Conservation (phyloP, 2,888 invertebrate genomes). For the Pasiphila rectangulata region DNA sequence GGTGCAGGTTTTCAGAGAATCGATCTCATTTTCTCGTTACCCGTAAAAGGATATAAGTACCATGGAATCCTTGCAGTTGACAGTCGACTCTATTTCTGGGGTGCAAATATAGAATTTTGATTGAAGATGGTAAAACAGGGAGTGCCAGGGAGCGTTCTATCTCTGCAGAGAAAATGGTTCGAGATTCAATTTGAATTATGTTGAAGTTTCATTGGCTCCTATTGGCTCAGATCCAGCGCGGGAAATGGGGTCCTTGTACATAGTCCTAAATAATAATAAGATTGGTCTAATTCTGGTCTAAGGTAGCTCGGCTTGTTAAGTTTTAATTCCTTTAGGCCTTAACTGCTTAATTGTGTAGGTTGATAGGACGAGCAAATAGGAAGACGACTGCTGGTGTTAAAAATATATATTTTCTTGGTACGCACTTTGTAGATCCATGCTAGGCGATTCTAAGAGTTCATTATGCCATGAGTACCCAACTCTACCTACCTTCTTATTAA, state of each 20-base stretch:
- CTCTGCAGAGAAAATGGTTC: slow-evolving; percentile 60
- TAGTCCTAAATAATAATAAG: slow-evolving; percentile 13
- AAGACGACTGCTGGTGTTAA: too few species aligned
- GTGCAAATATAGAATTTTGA: slow-evolving; percentile 28
- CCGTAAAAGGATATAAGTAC: slow-evolving; percentile 44
- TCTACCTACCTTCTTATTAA: too few species aligned
- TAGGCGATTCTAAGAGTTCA: too few species aligned
- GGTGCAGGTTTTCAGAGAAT: slow-evolving; percentile 63
- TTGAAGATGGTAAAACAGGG: slow-evolving; percentile 45
- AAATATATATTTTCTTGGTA: too few species aligned
- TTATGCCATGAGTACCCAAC: too few species aligned
- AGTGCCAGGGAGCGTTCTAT: slow-evolving; percentile 63
- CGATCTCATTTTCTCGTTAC: slow-evolving; percentile 62
- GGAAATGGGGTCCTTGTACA: slow-evolving; percentile 32
- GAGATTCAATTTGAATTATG: slow-evolving; percentile 51
- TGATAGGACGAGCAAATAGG: too few species aligned
- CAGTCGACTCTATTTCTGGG: slow-evolving; percentile 35
- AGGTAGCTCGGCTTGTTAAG: too few species aligned
- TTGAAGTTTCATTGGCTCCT: slow-evolving; percentile 56
- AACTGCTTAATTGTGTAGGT: too few species aligned
- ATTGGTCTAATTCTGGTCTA: too few species aligned
- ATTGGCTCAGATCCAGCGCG: slow-evolving; percentile 49
- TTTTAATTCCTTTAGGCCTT: too few species aligned
- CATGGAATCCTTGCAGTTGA: slow-evolving; percentile 28
- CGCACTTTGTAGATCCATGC: too few species aligned